A percentile compares a stretch with the other conserved stretches of the same genome.
Evolutionary conservation across 2,888 invertebrate species (phyloP).

Genomic region (Sarcophaga variegata): DNA sequence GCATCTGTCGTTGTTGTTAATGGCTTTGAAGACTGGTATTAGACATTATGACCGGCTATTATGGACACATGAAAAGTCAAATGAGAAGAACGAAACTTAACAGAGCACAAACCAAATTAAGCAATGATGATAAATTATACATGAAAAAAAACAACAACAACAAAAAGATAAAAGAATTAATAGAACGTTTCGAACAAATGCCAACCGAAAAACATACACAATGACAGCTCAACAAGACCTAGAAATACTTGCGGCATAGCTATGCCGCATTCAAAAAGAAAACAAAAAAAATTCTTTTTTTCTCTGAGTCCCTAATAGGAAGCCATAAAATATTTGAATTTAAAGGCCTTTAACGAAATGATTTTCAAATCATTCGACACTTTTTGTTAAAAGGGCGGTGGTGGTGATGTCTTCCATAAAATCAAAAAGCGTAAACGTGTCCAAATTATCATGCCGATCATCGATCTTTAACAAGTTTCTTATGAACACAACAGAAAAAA

Average conservation of each 20-base stretch:
- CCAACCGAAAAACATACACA: conserved; percentile 1
- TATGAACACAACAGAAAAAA: neutral
- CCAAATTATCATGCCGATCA: conserved; percentile 67
- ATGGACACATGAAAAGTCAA: conserved; percentile 40
- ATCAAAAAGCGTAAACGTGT: conserved; percentile 68
- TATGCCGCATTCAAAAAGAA: too few species aligned
- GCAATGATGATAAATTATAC: conserved; percentile 68
- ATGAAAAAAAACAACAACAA: conserved; percentile 38
- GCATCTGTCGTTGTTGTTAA: conserved; percentile 56
- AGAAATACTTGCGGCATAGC: too few species aligned
- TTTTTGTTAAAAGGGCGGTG: too few species aligned
- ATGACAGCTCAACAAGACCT: neutral
- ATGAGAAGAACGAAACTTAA: conserved; percentile 48
- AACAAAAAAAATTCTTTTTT: too few species aligned
- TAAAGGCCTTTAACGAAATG: conserved; percentile 14
- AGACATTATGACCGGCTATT: conserved; percentile 67
- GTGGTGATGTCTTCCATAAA: neutral
- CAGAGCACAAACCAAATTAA: conserved; percentile 69
- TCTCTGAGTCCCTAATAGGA: conserved; percentile 16
- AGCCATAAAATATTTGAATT: conserved; percentile 59
- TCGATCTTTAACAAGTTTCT: conserved; percentile 67
- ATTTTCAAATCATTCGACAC: conserved; percentile 37
- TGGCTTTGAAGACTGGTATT: conserved; percentile 58
- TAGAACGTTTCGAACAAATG: conserved; percentile 64
- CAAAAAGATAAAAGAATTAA: conserved; percentile 55